phyloP scores from a whole-genome alignment of 2,888 invertebrate genomes.

The Hetaerina titia region DNA sequence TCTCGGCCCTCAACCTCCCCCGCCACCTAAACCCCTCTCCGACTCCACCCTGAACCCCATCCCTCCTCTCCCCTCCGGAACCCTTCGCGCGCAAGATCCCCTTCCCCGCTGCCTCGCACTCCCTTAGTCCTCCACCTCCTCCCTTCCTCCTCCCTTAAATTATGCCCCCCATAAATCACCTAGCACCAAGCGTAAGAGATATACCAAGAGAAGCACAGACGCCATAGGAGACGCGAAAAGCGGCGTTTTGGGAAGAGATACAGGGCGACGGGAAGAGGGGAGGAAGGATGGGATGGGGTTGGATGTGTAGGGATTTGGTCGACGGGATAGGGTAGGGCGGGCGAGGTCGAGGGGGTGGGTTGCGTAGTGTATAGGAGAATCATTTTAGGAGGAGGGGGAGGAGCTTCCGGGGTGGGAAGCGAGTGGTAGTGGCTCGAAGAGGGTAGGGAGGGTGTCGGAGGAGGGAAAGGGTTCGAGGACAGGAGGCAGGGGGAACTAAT shows the following conservation, averaged over 20 bases:
- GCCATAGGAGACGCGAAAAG: slow-evolving; percentile 42
- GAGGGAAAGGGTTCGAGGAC: not conserved
- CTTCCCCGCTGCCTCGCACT: not conserved
- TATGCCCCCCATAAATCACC: slow-evolving; percentile 64
- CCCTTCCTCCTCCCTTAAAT: slow-evolving; percentile 45
- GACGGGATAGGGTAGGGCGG: not conserved
- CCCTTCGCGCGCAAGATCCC: too few relatives aligned
- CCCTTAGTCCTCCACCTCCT: not conserved
- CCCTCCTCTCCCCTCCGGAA: not conserved
- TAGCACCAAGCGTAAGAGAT: slow-evolving; percentile 32
- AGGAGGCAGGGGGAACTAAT: slow-evolving; percentile 25
- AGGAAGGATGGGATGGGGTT: not conserved
- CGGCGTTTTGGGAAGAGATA: not conserved
- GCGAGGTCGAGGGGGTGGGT: not conserved
- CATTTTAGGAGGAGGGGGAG: slow-evolving; percentile 13
- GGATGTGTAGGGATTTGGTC: not conserved
- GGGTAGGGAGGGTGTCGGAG: not conserved
- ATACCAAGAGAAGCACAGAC: slow-evolving; percentile 54
- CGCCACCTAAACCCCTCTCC: not conserved
- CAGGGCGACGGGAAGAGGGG: not conserved
- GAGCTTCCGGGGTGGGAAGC: not conserved
- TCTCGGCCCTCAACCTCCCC: not conserved
- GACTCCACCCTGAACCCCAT: not conserved
- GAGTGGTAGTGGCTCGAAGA: not conserved
- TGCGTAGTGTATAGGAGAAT: not conserved